phyloP scores from a whole-genome alignment of 2,888 invertebrate genomes.

The Slavum lentiscoides region DNA sequence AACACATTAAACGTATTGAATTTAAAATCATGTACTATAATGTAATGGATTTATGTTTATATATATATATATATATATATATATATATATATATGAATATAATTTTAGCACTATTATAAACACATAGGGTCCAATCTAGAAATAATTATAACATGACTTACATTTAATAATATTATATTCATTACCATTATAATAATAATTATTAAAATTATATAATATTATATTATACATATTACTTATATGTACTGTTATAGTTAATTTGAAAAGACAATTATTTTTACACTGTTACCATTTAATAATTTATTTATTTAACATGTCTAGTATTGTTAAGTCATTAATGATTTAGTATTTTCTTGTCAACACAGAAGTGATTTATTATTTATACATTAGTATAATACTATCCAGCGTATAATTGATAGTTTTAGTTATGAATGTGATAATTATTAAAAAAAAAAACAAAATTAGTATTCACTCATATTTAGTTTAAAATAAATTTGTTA shows the following conservation, averaged over 20 bases:
- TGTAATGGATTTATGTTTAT: slow-evolving; percentile 13
- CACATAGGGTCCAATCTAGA: slow-evolving; percentile 50
- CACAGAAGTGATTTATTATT: slow-evolving; percentile 36
- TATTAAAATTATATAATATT: background rate
- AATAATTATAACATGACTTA: slow-evolving; percentile 27
- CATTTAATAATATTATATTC: slow-evolving; percentile 29
- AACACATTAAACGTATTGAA: slow-evolving; percentile 35
- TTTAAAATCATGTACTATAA: slow-evolving; percentile 24
- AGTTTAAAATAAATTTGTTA: background rate
- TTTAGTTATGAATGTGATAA: slow-evolving; percentile 33
- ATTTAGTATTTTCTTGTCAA: slow-evolving; percentile 10
- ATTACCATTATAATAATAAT: background rate
- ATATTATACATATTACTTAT: background rate
- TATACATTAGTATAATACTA: background rate
- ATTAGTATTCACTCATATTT: background rate
- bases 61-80: slow-evolving; percentile 9
- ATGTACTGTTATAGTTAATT: slow-evolving; percentile 29
- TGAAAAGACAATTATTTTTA: slow-evolving; percentile 51
- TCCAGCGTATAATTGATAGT: background rate
- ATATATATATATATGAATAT: background rate
- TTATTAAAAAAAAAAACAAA: background rate
- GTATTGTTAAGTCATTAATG: slow-evolving; percentile 31
- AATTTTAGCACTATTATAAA: slow-evolving; percentile 35
- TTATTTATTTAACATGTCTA: slow-evolving; percentile 19
- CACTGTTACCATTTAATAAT: slow-evolving; percentile 23